These are phyloP conservation scores for Hippopotamus amphibius DNA, from an alignment of 2,113 vertebrate genomes.

Conservation along the genomic window DNA sequence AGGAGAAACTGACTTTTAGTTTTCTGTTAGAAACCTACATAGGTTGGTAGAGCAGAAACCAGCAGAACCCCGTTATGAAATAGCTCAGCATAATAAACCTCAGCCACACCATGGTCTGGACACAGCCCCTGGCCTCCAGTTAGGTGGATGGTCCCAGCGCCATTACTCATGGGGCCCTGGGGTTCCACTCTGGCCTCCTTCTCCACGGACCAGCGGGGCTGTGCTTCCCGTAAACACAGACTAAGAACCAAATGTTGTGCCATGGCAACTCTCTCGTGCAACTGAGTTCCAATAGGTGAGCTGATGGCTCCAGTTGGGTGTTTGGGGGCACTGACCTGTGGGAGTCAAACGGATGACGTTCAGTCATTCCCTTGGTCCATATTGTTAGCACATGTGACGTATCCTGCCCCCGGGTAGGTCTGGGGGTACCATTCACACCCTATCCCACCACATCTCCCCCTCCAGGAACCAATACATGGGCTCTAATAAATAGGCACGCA, in stretches of 20 bases:
- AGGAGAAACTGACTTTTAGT: background rate
- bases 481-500: background rate
- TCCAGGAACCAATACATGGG: background rate
- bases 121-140: background rate
- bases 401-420: background rate
- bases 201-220: background rate
- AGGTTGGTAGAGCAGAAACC: background rate
- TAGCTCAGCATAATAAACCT: background rate
- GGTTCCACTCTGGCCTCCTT: background rate
- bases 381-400: background rate
- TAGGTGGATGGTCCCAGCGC: background rate
- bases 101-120: background rate
- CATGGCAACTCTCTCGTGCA: background rate
- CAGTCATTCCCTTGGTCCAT: background rate
- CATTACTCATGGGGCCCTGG: too few species aligned
- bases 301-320: background rate
- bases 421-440: background rate
- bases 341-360: background rate
- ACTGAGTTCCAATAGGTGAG: background rate
- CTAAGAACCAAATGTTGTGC: background rate
- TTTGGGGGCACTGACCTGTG: background rate
- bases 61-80: background rate
- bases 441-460: background rate
- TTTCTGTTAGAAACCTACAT: constrained; percentile 17
- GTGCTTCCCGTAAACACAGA: background rate